Evolutionary conservation across 2,888 invertebrate genomes (phyloP).

Genomic region (Trissonchulus sp.): DNA sequence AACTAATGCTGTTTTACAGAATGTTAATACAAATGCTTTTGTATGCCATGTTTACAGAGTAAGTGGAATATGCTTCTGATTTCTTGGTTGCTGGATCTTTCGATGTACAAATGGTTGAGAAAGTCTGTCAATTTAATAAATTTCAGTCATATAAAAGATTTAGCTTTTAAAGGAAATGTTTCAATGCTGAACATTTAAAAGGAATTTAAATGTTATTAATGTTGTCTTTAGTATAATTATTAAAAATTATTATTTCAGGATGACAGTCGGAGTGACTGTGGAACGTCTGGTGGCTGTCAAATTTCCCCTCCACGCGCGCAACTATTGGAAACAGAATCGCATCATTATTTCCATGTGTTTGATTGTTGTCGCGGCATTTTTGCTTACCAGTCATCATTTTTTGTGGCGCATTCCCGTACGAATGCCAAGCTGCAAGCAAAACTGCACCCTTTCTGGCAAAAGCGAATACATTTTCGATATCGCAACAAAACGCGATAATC

Average conservation of each 20-base stretch:
- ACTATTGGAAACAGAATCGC: neutral
- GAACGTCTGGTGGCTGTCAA: constrained; percentile 15
- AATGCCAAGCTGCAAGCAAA: neutral
- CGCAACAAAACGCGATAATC: neutral
- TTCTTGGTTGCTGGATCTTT: too few species aligned
- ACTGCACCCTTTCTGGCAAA: neutral
- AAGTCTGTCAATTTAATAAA: too few species aligned
- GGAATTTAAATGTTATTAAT: too few species aligned
- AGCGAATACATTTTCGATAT: neutral
- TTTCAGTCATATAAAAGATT: too few species aligned
- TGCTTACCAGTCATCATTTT: constrained; percentile 12
- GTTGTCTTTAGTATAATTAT: too few species aligned
- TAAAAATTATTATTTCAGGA: constrained; percentile 25
- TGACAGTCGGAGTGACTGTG: constrained; percentile 18
- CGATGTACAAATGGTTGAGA: too few species aligned
- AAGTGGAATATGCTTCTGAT: too few species aligned
- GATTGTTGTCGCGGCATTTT: neutral
- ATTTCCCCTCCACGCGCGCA: constrained; percentile 11
- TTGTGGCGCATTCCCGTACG: neutral
- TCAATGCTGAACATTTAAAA: too few species aligned
- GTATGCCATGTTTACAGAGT: too few species aligned
- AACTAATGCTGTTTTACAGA: too few species aligned
- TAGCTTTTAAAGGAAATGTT: too few species aligned
- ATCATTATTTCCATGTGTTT: neutral
- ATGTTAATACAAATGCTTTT: too few species aligned